These are phyloP conservation scores for Puntigrus tetrazona DNA, from an alignment of 2,113 vertebrate genomes.

Conservation along the genomic window DNA sequence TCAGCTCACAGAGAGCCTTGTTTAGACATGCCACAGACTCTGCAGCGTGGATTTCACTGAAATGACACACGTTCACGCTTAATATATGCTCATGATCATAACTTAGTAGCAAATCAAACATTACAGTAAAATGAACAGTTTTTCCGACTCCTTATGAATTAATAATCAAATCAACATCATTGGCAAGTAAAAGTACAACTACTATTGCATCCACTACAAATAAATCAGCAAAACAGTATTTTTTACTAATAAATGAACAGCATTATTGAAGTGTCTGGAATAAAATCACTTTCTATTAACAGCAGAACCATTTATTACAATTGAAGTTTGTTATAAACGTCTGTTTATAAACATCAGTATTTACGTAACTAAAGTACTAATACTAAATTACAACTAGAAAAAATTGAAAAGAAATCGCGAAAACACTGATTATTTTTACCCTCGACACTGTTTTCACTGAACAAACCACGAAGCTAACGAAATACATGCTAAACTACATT, in stretches of 20 bases:
- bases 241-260: background rate
- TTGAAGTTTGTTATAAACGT: background rate
- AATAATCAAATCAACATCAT: background rate
- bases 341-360: background rate
- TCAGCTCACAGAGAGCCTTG: constrained; percentile 78
- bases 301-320: background rate
- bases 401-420: too few relatives aligned
- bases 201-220: background rate
- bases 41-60: constrained; percentile 85
- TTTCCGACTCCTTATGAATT: background rate
- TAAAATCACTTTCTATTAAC: background rate
- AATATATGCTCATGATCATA: background rate
- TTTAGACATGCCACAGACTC: constrained; percentile 86
- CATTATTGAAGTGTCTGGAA: background rate
- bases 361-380: background rate
- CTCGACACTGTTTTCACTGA: background rate
- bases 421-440: background rate
- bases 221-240: background rate
- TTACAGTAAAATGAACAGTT: background rate
- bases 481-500: too few relatives aligned
- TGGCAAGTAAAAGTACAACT: background rate
- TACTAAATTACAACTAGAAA: too few relatives aligned
- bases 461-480: background rate
- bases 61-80: constrained; percentile 31
- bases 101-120: background rate